These are phyloP conservation scores for Chaunax sp. DNA, from an alignment of 2,797 vertebrate species.

Conservation along the genomic window DNA sequence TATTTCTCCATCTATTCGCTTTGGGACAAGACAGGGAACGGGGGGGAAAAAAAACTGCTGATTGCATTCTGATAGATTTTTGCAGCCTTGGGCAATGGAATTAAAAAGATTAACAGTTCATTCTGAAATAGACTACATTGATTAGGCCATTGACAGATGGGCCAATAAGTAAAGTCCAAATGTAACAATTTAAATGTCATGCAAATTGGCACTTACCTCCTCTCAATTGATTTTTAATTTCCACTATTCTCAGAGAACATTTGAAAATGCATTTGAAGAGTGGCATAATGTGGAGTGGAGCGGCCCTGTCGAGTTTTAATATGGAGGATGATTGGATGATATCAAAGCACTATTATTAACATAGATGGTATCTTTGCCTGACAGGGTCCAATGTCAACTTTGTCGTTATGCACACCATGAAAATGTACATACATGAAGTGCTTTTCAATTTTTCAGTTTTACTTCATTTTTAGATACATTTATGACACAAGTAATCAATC, in stretches of 20 bases:
- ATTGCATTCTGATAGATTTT: conserved; percentile 88
- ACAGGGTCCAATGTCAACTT: conserved; percentile 56
- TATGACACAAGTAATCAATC: conserved; percentile 40
- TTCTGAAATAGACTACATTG: conserved; percentile 83
- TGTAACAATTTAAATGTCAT: conserved; percentile 82
- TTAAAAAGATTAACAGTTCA: conserved; percentile 88
- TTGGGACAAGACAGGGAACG: conserved; percentile 60
- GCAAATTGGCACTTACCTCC: conserved; percentile 79
- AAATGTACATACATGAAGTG: conserved; percentile 29
- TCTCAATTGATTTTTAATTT: conserved; percentile 78
- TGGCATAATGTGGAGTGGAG: conserved; percentile 60
- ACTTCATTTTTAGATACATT: conserved; percentile 7
- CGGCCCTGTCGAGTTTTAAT: conserved; percentile 63
- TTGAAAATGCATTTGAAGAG: conserved; percentile 71
- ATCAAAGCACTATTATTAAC: conserved; percentile 59
- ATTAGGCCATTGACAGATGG: conserved; percentile 83
- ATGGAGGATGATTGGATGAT: conserved; percentile 58
- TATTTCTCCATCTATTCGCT: conserved; percentile 67
- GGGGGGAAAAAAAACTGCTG: conserved; percentile 65
- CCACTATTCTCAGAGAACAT: conserved; percentile 69
- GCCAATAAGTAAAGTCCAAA: conserved; percentile 80
- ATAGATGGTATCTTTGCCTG: conserved; percentile 58
- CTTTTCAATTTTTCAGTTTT: conserved; percentile 14
- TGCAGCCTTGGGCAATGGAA: conserved; percentile 81
- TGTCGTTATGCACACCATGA: conserved; percentile 37